These are phyloP conservation scores for Phrynocephalus forsythii DNA, from an alignment of 2,797 vertebrate genomes.

Conservation along the genomic window DNA sequence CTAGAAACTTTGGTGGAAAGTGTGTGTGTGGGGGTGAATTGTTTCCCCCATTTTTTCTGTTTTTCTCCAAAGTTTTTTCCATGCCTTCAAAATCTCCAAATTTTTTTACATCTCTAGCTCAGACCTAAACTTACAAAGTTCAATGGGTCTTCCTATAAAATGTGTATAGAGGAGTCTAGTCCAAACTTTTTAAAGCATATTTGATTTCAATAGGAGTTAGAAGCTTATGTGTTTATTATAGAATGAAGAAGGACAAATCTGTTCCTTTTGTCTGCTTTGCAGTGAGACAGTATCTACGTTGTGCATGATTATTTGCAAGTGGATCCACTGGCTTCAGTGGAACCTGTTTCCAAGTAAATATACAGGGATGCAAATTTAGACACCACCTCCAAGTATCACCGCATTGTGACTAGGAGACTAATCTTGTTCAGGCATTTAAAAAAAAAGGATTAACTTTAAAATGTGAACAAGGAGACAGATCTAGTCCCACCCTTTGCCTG, in stretches of 20 bases:
- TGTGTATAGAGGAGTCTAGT: neutral
- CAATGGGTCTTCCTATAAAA: neutral
- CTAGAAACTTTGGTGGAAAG: too few relatives aligned
- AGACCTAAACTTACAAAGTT: neutral
- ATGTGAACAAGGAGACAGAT: too few relatives aligned
- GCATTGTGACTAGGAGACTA: neutral
- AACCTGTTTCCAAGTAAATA: neutral
- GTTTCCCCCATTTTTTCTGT: too few relatives aligned
- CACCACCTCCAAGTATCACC: neutral
- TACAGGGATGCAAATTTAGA: neutral
- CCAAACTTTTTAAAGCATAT: neutral
- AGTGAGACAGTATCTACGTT: neutral
- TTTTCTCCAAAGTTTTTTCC: too few relatives aligned
- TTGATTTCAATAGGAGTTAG: neutral
- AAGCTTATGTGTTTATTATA: neutral
- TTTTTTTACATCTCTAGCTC: too few relatives aligned
- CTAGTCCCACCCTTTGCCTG: too few relatives aligned
- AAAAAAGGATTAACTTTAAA: too few relatives aligned
- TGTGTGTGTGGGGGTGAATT: too few relatives aligned
- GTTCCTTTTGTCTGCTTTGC: neutral
- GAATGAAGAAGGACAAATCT: neutral
- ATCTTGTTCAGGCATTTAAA: too few relatives aligned
- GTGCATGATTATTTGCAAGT: neutral
- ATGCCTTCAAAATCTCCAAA: too few relatives aligned
- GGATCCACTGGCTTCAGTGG: neutral